A percentile compares a stretch with the other conserved stretches of the same genome.
Conservation (phyloP, 2,113 vertebrate genomes). For the Saccopteryx leptura region DNA sequence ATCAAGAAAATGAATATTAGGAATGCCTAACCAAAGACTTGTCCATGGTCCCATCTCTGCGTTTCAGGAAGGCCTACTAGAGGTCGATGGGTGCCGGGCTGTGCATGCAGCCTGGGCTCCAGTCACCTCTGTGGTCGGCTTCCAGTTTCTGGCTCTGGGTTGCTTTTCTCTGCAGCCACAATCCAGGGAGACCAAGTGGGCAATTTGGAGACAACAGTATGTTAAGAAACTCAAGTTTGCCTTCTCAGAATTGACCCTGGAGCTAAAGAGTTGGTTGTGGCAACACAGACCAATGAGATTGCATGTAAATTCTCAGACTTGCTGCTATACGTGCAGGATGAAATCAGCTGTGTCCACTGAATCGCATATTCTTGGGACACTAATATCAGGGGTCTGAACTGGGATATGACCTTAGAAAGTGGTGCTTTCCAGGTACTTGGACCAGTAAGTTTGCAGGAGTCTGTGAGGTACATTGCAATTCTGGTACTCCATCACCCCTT, state of each 20-base stretch:
- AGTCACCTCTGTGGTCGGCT: constrained; percentile 80
- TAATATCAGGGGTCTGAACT: constrained; percentile 94
- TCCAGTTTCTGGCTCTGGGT: not conserved
- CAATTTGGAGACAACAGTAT: constrained; percentile 96
- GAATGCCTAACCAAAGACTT: rapidly evolving
- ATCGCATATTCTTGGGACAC: constrained; percentile 95
- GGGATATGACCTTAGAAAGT: constrained; percentile 93
- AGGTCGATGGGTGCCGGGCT: constrained; percentile 37
- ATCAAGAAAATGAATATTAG: not conserved
- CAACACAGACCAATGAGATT: constrained; percentile 95
- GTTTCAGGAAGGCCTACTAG: not conserved
- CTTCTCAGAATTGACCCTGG: constrained; percentile 91
- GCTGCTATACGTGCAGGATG: constrained; percentile 94
- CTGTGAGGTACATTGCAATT: constrained; percentile 91
- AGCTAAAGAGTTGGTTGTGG: constrained; percentile 94
- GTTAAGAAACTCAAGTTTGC: constrained; percentile 95
- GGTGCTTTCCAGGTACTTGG: constrained; percentile 94
- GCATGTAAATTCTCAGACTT: constrained; percentile 94
- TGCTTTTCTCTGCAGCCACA: constrained; percentile 75
- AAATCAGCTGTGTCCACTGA: constrained; percentile 90
- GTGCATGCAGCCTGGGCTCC: rapidly evolving
- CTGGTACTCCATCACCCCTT: constrained; percentile 94
- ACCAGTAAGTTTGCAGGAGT: constrained; percentile 92
- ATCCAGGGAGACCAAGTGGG: constrained; percentile 95
- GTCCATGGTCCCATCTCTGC: not conserved